A percentile compares a stretch with the other conserved stretches of the same genome.
phyloP scores from a whole-genome alignment of 2,888 invertebrate genomes.

The Leucoma salicis region DNA sequence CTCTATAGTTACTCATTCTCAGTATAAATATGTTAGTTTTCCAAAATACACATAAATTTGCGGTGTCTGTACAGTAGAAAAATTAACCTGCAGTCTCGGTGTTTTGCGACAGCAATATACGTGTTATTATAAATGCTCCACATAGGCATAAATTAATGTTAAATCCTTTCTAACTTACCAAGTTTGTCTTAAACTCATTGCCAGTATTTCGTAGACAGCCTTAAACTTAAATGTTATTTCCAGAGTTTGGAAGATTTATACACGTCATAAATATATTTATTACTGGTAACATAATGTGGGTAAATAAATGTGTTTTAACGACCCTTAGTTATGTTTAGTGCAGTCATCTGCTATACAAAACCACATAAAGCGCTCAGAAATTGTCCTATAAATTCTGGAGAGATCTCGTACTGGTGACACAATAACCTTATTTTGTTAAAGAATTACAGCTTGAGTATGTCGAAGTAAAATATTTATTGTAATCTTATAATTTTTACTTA shows the following conservation, averaged over 20 bases:
- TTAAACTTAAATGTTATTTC: slow-evolving; percentile 9
- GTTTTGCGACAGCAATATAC: too few species aligned
- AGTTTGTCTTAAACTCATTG: neutral
- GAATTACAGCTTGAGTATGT: too few species aligned
- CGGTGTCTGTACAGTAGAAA: too few species aligned
- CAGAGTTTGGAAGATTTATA: slow-evolving; percentile 17
- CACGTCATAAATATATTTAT: slow-evolving; percentile 35
- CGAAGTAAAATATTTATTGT: too few species aligned
- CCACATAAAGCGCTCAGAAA: slow-evolving; percentile 33
- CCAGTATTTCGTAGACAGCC: too few species aligned
- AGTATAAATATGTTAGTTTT: too few species aligned
- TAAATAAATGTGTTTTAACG: slow-evolving; percentile 44
- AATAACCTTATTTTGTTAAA: slow-evolving; percentile 47
- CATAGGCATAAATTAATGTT: neutral
- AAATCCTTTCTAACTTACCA: neutral
- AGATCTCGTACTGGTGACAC: slow-evolving; percentile 33
- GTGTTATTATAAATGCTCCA: too few species aligned
- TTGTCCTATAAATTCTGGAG: slow-evolving; percentile 43
- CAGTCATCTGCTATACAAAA: slow-evolving; percentile 29
- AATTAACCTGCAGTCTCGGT: too few species aligned
- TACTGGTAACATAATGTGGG: slow-evolving; percentile 25
- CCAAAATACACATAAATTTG: too few species aligned
- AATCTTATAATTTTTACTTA: too few species aligned
- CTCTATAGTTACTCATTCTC: too few species aligned
- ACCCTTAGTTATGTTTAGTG: slow-evolving; percentile 35